Conservation (phyloP, 2,888 invertebrate species). For the Oligia fasciuncula region DNA sequence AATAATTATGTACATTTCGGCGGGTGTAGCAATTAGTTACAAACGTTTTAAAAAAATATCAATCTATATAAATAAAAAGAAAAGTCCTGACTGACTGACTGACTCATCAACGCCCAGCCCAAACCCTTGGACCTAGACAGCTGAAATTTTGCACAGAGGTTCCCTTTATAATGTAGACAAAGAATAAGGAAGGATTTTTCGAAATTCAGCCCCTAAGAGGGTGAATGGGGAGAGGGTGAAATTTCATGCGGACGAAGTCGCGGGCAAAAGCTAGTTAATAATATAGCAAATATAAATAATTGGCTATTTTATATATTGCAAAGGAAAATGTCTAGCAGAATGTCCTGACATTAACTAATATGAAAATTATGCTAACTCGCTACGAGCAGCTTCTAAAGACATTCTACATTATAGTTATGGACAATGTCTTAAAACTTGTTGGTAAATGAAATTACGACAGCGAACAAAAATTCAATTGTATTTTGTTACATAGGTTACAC, state of each 20-base stretch:
- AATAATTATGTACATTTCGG: constrained; percentile 18
- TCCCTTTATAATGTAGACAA: no score
- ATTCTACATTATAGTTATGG: constrained; percentile 41
- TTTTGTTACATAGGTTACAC: constrained; percentile 12
- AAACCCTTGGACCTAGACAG: no score
- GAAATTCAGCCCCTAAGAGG: no score
- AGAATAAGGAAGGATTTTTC: no score
- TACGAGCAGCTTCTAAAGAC: constrained; percentile 26
- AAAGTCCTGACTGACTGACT: no score
- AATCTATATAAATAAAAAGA: not conserved
- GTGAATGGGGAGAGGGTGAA: no score
- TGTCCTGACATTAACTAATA: constrained; percentile 68
- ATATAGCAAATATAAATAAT: constrained; percentile 23
- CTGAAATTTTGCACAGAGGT: no score
- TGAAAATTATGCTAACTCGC: constrained; percentile 69
- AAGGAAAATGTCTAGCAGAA: constrained; percentile 44
- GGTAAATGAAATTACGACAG: constrained; percentile 36
- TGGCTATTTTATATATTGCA: constrained; percentile 30
- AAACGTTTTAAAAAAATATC: constrained; percentile 10
- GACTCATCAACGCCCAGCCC: no score
- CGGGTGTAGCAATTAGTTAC: not conserved
- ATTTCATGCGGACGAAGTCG: no score
- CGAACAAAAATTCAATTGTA: constrained; percentile 22
- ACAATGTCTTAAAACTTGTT: constrained; percentile 48
- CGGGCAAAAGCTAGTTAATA: not conserved